Evolutionary conservation across 2,888 invertebrate species (phyloP).

Genomic region (Thera obeliscata): DNA sequence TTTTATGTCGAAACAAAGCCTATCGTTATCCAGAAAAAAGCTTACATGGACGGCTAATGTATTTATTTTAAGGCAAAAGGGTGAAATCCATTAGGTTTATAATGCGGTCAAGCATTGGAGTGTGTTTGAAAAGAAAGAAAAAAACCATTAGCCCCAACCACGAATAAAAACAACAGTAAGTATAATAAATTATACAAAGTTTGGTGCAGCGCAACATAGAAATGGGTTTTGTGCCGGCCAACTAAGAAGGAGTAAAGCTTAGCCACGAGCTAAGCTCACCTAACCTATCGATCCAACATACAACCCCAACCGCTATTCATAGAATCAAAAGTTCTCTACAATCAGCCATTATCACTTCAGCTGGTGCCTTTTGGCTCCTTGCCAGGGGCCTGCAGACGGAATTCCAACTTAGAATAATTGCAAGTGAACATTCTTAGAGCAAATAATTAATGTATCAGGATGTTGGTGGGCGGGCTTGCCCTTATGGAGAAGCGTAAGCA

Average conservation of each 20-base stretch:
- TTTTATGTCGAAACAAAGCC: neutral
- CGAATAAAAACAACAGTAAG: no score
- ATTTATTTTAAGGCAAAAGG: no score
- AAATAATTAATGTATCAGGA: constrained; percentile 16
- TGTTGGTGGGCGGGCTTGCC: constrained; percentile 7
- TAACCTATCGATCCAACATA: constrained; percentile 22
- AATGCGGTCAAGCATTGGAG: neutral
- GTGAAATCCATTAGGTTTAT: neutral
- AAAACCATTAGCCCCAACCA: no score
- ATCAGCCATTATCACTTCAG: constrained; percentile 19
- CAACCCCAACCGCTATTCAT: constrained; percentile 23
- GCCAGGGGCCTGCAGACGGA: constrained; percentile 19
- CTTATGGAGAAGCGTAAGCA: neutral
- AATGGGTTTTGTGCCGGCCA: neutral
- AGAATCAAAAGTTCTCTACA: constrained; percentile 22
- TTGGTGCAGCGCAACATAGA: no score
- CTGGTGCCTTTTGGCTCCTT: constrained; percentile 28
- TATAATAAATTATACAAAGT: no score
- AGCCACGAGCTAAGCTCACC: constrained; percentile 9
- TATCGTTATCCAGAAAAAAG: no score
- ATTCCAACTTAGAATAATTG: constrained; percentile 18
- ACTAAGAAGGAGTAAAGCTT: neutral
- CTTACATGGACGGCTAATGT: no score
- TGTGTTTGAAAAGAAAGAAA: no score
- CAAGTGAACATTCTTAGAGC: constrained; percentile 9